Evolutionary conservation across 1,140 invertebrate species (phyloP).

Genomic region (Drosophila kikkawai): DNA sequence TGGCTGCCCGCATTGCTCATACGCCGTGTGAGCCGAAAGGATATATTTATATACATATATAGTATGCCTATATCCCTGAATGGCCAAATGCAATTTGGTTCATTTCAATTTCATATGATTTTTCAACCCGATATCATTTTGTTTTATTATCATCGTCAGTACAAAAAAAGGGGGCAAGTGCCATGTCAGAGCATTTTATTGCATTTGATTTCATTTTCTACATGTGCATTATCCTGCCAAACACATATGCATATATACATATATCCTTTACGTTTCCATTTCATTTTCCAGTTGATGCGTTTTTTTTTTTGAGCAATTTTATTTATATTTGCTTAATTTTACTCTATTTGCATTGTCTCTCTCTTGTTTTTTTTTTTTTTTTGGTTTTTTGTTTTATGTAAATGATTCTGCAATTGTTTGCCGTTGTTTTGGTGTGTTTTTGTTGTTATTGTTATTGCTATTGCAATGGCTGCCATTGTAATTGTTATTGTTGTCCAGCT

Average conservation of each 20-base stretch:
- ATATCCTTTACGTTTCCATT: constrained; percentile 26
- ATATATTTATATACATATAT: not conserved
- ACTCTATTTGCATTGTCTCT: constrained; percentile 55
- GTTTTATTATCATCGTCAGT: constrained; percentile 36
- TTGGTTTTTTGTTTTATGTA: constrained; percentile 54
- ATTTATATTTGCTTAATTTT: constrained; percentile 70
- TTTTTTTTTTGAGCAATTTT: constrained; percentile 59
- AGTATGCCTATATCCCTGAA: not conserved
- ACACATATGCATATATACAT: not conserved
- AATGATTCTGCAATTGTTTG: constrained; percentile 54
- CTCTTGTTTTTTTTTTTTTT: not conserved
- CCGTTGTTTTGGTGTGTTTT: constrained; percentile 18
- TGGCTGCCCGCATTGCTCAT: constrained; percentile 11
- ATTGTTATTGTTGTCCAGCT: constrained; percentile 11
- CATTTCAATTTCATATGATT: constrained; percentile 45
- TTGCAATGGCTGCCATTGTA: constrained; percentile 20
- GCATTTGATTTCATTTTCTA: constrained; percentile 57
- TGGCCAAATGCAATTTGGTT: constrained; percentile 25
- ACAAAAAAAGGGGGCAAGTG: too few species aligned
- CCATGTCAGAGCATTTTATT: constrained; percentile 39
- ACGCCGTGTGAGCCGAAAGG: constrained; percentile 6
- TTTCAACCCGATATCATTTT: constrained; percentile 40
- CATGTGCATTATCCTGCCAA: constrained; percentile 14
- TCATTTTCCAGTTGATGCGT: constrained; percentile 36
- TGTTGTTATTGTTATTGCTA: constrained; percentile 10